Conservation (phyloP, 1,140 invertebrate species). For the Diachasma alloeum region DNA sequence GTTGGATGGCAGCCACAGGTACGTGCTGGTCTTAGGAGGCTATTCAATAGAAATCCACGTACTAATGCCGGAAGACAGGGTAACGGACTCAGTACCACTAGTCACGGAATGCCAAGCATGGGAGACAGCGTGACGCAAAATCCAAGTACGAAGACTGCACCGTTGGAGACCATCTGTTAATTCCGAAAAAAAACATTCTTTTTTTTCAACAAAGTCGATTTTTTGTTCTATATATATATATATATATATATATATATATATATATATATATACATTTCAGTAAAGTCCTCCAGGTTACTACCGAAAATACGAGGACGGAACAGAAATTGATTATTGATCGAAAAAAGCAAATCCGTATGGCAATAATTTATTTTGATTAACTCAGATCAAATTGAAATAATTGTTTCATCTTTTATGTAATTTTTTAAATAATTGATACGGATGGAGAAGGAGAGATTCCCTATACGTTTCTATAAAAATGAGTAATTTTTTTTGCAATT, state of each 20-base stretch:
- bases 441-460: no score
- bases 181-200: background rate
- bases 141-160: conserved; percentile 71
- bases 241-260: no score
- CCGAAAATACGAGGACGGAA: background rate
- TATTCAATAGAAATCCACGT: conserved; percentile 69
- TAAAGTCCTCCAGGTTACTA: background rate
- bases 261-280: no score
- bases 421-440: no score
- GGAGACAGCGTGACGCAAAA: conserved; percentile 78
- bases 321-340: no score
- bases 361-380: background rate
- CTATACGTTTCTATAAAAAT: no score
- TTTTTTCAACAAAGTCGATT: background rate
- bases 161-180: conserved; percentile 69
- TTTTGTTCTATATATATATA: no score
- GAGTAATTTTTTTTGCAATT: no score
- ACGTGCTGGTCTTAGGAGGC: conserved; percentile 72
- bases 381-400: background rate
- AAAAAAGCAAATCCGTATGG: background rate
- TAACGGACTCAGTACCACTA: conserved; percentile 69
- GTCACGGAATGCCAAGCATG: conserved; percentile 80
- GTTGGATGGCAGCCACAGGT: conserved; percentile 88
- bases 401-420: background rate
- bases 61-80: conserved; percentile 64